Evolutionary conservation across 2,797 vertebrate genomes (phyloP), one percentile per base, ranked within the genome.

Genomic region (Phylloscopus collybita): DNA sequence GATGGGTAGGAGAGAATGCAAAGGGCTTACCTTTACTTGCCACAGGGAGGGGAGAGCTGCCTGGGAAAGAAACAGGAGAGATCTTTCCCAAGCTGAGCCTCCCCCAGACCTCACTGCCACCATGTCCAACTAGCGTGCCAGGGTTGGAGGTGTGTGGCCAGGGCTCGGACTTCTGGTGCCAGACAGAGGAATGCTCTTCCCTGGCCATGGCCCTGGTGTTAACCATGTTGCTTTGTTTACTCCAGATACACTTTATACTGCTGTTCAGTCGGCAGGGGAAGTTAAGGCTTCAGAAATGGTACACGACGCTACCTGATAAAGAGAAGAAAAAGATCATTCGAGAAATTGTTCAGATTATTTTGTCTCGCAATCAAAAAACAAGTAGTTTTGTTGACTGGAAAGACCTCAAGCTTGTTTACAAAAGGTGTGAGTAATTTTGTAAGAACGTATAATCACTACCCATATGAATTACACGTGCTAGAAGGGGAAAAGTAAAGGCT

Each of bases 231-330:
- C 82, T 97, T 84, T 93, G 26, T 96, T 96, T 94, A 12, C 89
- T 92, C 80, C 64, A 99, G 99, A 99, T 99, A 98, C 99, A 98
- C 96, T 99, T 99, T 97, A 98, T 99, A 95, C 97, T 99, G 97
- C 99, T 99, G 92, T 99, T 99, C 98, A 99, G 99, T 95, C 99
- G 99, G 86, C 99, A 99, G 98, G 99, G 99, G 86, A 99, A 98
- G 93, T 98, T 99, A 91, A 98, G 99, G 88, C 98, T 99, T 79
- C 99, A 99, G 98, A 99, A 99, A 95, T 99, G 99, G 99, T 99
- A 99, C 92, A 98, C 98, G 6, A 98, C 99, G 1, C 97, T 99
- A 29, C 78, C 98, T 11, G 99, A 99, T 47, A 98, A 99, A 44
- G 99, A 99, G 92, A 99, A 98, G 97, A 99, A 99, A 96, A 99